phyloP scores from a whole-genome alignment of 2,888 invertebrate species.

The Ectemnius cavifrons region DNA sequence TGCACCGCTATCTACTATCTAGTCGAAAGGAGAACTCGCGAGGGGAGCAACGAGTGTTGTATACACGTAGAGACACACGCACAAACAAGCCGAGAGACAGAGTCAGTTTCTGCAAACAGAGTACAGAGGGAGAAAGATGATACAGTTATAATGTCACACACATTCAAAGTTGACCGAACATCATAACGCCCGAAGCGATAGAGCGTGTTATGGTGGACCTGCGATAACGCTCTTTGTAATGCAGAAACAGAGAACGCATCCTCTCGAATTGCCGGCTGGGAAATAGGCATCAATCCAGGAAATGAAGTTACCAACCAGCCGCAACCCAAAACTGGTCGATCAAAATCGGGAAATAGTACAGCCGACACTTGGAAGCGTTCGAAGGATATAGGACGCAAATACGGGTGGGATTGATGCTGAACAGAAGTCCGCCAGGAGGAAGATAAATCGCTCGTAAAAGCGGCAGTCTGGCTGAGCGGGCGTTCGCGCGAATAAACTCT shows the following conservation, averaged over 20 bases:
- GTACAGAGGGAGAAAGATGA: conserved; percentile 57
- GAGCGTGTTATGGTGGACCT: conserved; percentile 53
- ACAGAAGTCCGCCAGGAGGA: conserved; percentile 33
- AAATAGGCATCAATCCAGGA: conserved; percentile 69
- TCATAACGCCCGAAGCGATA: conserved; percentile 70
- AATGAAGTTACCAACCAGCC: conserved; percentile 66
- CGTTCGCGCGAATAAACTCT: conserved; percentile 13
- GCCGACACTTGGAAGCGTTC: conserved; percentile 45
- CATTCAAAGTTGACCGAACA: conserved; percentile 67
- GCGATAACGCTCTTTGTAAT: conserved; percentile 73
- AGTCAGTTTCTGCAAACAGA: conserved; percentile 3
- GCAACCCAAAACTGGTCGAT: conserved; percentile 26
- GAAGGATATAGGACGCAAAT: conserved; percentile 42
- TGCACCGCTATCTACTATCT: conserved; percentile 40
- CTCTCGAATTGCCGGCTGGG: conserved; percentile 69
- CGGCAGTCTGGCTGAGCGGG: conserved; percentile 9
- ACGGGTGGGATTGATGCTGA: conserved; percentile 33
- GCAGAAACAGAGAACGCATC: conserved; percentile 61
- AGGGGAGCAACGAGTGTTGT: conserved; percentile 29
- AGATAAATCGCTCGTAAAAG: conserved; percentile 54
- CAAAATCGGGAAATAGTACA: conserved; percentile 45
- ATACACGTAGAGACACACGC: conserved; percentile 40
- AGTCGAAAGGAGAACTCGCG: conserved; percentile 30
- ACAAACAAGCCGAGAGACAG: background rate
- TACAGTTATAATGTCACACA: conserved; percentile 72